Percentiles rank a stretch among this genome's conserved stretches.
phyloP scores from a whole-genome alignment of 2,113 vertebrate species.

The Leucopsar rothschildi region DNA sequence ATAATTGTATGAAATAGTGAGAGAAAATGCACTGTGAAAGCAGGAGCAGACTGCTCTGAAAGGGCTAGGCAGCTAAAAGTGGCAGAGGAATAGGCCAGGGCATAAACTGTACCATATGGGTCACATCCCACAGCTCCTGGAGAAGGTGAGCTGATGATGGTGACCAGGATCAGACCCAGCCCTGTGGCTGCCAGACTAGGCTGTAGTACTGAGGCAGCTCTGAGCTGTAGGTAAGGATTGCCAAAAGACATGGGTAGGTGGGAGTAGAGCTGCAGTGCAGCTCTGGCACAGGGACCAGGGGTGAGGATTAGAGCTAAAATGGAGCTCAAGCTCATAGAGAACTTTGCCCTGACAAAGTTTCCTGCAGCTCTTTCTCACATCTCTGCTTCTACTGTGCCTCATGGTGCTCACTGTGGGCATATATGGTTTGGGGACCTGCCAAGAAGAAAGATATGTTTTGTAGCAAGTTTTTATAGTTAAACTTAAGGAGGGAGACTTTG shows the following conservation, averaged over 20 bases:
- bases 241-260: fast-evolving
- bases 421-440: background rate
- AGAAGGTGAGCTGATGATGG: background rate
- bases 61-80: background rate
- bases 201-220: background rate
- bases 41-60: background rate
- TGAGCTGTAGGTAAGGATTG: fast-evolving
- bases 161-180: background rate
- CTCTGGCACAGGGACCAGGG: background rate
- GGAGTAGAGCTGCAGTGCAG: background rate
- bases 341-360: background rate
- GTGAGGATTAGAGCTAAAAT: background rate
- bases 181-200: background rate
- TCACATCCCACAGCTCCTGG: background rate
- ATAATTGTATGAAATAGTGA: background rate
- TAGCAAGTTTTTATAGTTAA: background rate
- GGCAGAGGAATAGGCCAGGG: too few species aligned
- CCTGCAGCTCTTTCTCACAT: background rate
- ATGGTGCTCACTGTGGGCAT: fast-evolving
- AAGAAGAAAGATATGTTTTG: background rate
- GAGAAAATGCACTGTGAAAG: background rate
- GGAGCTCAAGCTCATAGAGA: background rate
- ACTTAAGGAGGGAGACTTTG: background rate
- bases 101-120: fast-evolving
- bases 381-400: background rate